Percentiles rank a stretch among this genome's conserved stretches.
phyloP scores from a whole-genome alignment of 2,888 invertebrate genomes.

The Calliopum simillimum region DNA sequence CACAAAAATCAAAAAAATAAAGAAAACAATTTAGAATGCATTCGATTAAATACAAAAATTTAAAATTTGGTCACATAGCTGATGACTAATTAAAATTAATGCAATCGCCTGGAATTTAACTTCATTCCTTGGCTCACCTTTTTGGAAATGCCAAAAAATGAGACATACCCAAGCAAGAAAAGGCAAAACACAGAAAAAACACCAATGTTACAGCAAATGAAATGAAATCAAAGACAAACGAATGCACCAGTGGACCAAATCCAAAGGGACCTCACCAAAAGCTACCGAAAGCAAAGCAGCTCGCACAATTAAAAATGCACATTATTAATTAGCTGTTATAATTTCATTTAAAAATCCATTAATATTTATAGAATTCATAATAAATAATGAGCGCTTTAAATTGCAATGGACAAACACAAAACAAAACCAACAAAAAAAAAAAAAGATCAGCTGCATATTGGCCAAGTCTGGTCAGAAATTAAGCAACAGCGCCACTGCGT shows the following conservation, averaged over 20 bases:
- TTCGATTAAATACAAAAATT: neutral
- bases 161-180: slow-evolving; percentile 8
- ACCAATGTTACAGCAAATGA: neutral
- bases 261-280: too few species aligned
- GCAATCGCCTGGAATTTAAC: slow-evolving; percentile 40
- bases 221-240: neutral
- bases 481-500: slow-evolving; percentile 14
- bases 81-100: slow-evolving; percentile 63
- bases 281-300: slow-evolving; percentile 3
- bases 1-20: too few species aligned
- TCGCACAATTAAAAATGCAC: slow-evolving; percentile 62
- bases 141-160: slow-evolving; percentile 42
- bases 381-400: slow-evolving; percentile 59
- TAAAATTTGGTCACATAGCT: slow-evolving; percentile 53
- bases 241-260: neutral
- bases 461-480: neutral
- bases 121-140: slow-evolving; percentile 47
- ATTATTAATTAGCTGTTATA: slow-evolving; percentile 67
- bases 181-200: neutral
- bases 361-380: slow-evolving; percentile 67
- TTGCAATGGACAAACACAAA: neutral
- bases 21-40: too few species aligned
- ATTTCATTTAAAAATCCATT: slow-evolving; percentile 67
- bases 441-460: slow-evolving; percentile 1
- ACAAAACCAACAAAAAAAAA: too few species aligned